phyloP scores from a whole-genome alignment of 2,113 vertebrate species.

The Forbesichthys papilliferus region DNA sequence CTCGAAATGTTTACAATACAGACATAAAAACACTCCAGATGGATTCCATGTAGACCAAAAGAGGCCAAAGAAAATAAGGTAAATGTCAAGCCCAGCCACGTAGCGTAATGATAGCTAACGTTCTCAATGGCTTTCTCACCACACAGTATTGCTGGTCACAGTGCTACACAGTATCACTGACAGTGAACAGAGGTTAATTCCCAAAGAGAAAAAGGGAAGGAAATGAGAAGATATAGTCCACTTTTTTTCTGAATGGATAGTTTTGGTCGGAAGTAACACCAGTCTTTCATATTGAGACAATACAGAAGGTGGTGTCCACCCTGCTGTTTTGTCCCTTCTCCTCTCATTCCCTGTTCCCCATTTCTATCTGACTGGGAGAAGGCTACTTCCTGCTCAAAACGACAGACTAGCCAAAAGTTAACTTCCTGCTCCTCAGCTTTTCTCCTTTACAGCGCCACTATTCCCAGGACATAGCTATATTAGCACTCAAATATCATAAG shows the following conservation, averaged over 20 bases:
- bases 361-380: constrained; percentile 65
- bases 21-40: constrained; percentile 6
- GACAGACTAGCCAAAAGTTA: constrained; percentile 68
- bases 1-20: constrained; percentile 5
- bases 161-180: constrained; percentile 30
- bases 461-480: constrained; percentile 66
- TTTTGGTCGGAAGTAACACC: constrained; percentile 58
- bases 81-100: constrained; percentile 18
- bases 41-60: constrained; percentile 8
- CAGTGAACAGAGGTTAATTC: constrained; percentile 53
- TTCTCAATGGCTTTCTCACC: constrained; percentile 37
- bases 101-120: constrained; percentile 26
- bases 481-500: constrained; percentile 28
- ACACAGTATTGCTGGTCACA: constrained; percentile 30
- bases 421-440: constrained; percentile 70
- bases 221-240: constrained; percentile 62
- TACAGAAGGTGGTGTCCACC: constrained; percentile 54
- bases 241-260: constrained; percentile 70
- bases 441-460: constrained; percentile 64
- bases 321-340: constrained; percentile 60
- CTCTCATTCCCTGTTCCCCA: constrained; percentile 52
- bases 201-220: constrained; percentile 61
- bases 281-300: constrained; percentile 71
- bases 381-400: constrained; percentile 69
- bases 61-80: constrained; percentile 12